These are phyloP conservation scores for Lepetodrilus schrolli DNA, from an alignment of 2,888 invertebrate species.

Conservation along the genomic window DNA sequence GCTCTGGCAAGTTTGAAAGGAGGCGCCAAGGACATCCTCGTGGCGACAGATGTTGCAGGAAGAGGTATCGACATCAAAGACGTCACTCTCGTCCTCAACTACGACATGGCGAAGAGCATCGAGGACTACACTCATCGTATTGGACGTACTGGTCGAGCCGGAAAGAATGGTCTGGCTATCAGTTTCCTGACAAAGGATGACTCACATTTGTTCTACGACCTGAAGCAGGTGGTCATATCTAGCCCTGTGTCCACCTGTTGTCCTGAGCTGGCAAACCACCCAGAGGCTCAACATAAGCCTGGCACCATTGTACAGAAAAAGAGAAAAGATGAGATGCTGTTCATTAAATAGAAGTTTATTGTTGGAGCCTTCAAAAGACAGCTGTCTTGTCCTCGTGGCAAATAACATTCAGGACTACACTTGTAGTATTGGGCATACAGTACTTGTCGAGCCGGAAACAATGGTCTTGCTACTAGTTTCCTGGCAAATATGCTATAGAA, in stretches of 20 bases:
- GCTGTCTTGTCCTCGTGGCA: constrained; percentile 99
- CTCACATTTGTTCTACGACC: constrained; percentile 93
- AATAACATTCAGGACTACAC: constrained; percentile 91
- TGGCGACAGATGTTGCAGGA: constrained; percentile 99
- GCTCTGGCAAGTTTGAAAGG: constrained; percentile 96
- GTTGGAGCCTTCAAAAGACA: too few species aligned
- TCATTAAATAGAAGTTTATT: constrained; percentile 40
- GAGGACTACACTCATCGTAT: constrained; percentile 90
- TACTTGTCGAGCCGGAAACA: constrained; percentile 98
- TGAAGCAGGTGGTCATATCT: constrained; percentile 88
- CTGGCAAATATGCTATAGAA: too few species aligned
- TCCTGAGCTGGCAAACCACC: constrained; percentile 96
- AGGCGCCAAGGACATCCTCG: constrained; percentile 96
- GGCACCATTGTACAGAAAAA: constrained; percentile 93
- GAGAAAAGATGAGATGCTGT: constrained; percentile 71
- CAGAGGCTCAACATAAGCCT: constrained; percentile 98
- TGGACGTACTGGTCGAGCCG: constrained; percentile 98
- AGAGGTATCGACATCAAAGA: constrained; percentile 99
- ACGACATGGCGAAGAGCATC: constrained; percentile 99
- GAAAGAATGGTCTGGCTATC: constrained; percentile 96
- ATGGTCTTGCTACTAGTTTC: constrained; percentile 96
- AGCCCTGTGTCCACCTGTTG: constrained; percentile 96
- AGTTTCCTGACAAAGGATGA: constrained; percentile 98
- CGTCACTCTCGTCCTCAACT: constrained; percentile 98
- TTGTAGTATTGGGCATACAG: constrained; percentile 96